These are phyloP conservation scores for Neopelma chrysocephalum DNA, from an alignment of 2,797 vertebrate species.

Conservation along the genomic window DNA sequence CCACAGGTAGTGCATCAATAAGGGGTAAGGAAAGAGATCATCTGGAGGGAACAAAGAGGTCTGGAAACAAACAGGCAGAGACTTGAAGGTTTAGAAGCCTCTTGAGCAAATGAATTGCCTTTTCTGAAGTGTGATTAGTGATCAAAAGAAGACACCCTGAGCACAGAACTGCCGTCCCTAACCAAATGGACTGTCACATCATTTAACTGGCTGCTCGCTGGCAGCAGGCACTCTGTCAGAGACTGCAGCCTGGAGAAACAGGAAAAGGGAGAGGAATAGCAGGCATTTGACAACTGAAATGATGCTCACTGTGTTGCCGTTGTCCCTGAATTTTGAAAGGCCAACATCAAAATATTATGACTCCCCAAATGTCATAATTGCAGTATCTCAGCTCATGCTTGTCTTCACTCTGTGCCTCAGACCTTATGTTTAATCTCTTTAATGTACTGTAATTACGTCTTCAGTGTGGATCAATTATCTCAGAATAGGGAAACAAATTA, in stretches of 20 bases:
- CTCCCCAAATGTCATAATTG: slow-evolving; percentile 74
- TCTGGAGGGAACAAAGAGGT: background rate
- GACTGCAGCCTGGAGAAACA: background rate
- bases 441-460: slow-evolving; percentile 75
- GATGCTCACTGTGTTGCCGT: background rate
- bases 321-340: slow-evolving; percentile 61
- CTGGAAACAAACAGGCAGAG: slow-evolving; percentile 13
- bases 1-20: background rate
- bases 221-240: slow-evolving; percentile 40
- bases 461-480: slow-evolving; percentile 75
- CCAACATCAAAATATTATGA: slow-evolving; percentile 77
- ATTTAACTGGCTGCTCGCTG: slow-evolving; percentile 15
- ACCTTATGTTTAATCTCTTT: slow-evolving; percentile 74
- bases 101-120: slow-evolving; percentile 7
- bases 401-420: slow-evolving; percentile 57
- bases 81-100: background rate
- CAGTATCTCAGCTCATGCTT: slow-evolving; percentile 52
- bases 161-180: background rate
- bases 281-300: slow-evolving; percentile 10
- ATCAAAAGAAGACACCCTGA: background rate
- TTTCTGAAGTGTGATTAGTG: slow-evolving; percentile 21
- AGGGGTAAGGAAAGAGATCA: background rate
- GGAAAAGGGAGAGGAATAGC: background rate
- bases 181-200: slow-evolving; percentile 22
- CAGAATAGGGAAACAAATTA: slow-evolving; percentile 78